Evolutionary conservation across 2,888 invertebrate species (phyloP), one percentile per base, ranked within the genome.

Genomic region (Spodoptera picta): DNA sequence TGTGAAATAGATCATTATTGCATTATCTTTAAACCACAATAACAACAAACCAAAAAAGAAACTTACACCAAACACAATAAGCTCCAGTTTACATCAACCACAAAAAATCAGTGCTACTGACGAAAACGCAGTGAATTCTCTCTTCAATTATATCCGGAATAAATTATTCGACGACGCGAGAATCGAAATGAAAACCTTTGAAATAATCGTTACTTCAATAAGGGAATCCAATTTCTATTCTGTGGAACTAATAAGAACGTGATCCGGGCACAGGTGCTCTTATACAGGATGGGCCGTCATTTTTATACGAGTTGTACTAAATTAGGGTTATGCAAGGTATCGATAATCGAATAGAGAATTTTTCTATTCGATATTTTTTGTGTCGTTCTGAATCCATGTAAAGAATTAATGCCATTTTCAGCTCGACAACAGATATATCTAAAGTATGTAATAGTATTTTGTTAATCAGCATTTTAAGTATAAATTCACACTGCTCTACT

Each of bases 151-250:
- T 86, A 86, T 84, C 81, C 76, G 73, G 86, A 87, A 89, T 90
- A 89, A 91, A 90, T 91, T 90, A 90, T 87, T 82, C 83, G 81
- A 79, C 82, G 82, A 80, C 63, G 81, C 71, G 80, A 70, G 85
- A 88, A 84, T 85, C 83, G 82, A 82, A 86, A 85, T 82, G 89
- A 85, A 86, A 84, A 83, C 80, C 76, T 58, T 70, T 64, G 68
- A 65, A 73, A 69, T 91, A 91, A 91, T 91, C 89, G 88, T 82
- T 84, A 73, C 81, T 85, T 80, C 87, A 89, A 91, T 92, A 90
- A 90, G 85, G 86, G 90, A 85, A 88, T 87, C 84, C 88, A 86
- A 89, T 90, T 86, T 85, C 89, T 87, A 87, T 89, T 86, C 86
- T 75, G 79, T 69, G 80, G 84, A 88, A 87, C 89, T 89, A 89